Percentiles rank a stretch among this genome's conserved stretches.
These are phyloP conservation scores for Panthera leo DNA, from an alignment of 2,113 vertebrate genomes.

Conservation along the genomic window DNA sequence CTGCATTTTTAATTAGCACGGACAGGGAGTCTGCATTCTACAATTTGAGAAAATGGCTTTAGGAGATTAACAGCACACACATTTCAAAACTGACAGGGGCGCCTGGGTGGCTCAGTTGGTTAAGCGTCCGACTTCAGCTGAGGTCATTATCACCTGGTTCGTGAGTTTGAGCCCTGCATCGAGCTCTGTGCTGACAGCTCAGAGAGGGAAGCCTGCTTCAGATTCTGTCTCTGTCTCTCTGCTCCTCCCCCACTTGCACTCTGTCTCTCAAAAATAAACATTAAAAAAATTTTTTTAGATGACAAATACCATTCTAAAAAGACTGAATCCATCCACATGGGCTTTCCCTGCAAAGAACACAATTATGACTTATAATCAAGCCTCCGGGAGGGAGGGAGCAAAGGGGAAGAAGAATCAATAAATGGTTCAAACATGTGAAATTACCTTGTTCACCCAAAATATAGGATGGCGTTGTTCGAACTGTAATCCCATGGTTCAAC, in stretches of 20 bases:
- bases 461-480: not conserved
- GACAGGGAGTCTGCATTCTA: not conserved
- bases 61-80: not conserved
- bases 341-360: constrained; percentile 55
- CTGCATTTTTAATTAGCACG: not conserved
- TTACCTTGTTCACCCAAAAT: not conserved
- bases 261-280: too few species aligned
- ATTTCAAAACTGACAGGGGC: not conserved
- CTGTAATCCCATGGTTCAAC: not conserved
- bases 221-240: too few species aligned
- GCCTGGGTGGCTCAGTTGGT: too few species aligned
- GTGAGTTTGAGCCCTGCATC: too few species aligned
- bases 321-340: not conserved
- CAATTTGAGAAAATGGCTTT: not conserved
- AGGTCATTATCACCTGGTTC: too few species aligned
- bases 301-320: constrained; percentile 29
- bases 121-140: too few species aligned
- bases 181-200: too few species aligned
- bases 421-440: not conserved
- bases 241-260: too few species aligned
- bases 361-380: constrained; percentile 64
- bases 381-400: constrained; percentile 43
- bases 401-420: constrained; percentile 41
- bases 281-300: not conserved
- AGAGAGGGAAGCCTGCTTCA: too few species aligned